Base-by-base conservation (phyloP, 2,888 invertebrate species). In the Leucoma salicis region DNA sequence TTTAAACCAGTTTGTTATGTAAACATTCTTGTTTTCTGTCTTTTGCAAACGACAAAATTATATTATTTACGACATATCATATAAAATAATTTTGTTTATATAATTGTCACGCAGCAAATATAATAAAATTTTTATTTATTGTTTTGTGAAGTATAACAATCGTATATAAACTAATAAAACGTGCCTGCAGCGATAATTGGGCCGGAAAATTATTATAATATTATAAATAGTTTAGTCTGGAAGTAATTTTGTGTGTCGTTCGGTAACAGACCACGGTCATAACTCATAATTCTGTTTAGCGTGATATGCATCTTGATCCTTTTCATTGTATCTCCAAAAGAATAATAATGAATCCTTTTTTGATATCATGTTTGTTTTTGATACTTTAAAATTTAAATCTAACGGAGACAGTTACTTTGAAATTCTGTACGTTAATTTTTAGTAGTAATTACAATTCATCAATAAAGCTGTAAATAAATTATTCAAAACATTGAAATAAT, bases 191-290 rank as follows among this genome's bases (percentile, higher is more conserved):
- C 54, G 66, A 87, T 89, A 88, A 88, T 88, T 88, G 88, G 88
- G 73, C 74, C 78, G 68, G 74, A 77, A 81, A 87, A 84, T 86
- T 86, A 88, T 88, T 83, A 85, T 85, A 82, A 78, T 88, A 81
- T 78, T 85, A 84, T 85, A 87, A 87, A 87, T 88, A 88, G 88
- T 87, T 86, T 85, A 82, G 74, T 77, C 77, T 75, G 71, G 70
- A 70, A 73, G 78, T 85, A 77, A 83, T 86, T 85, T 85, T 82
- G 83, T 81, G 66, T 78, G 82, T 81, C 79, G 67, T 72, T 69
- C 67, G 74, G 68, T 73, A 76, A 73, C 84, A 80, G 78, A 74
- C 80, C 67, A 60, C 76, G 75, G 66, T 62, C 74, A 70, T 88
- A 81, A 86, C 66, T 89, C 88, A 89, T 88, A 87, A 74, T 80